phyloP scores from a whole-genome alignment of 2,888 invertebrate genomes.

The Tryphoninae sp. region DNA sequence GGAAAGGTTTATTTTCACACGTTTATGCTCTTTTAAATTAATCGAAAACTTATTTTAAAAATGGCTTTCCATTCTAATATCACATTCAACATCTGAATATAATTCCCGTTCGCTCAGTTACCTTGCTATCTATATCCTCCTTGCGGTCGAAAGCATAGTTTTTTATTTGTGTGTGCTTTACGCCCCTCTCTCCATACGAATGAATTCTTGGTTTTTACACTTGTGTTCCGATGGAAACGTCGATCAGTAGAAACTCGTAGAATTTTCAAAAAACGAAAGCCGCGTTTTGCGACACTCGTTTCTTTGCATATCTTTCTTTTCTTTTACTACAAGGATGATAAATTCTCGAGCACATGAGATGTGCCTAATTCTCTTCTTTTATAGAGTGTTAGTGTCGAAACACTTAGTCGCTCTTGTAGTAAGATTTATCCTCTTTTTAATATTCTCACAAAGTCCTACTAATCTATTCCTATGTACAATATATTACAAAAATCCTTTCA shows the following conservation, averaged over 20 bases:
- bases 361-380: slow-evolving; percentile 9
- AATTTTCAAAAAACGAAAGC: slow-evolving; percentile 43
- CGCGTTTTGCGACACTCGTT: slow-evolving; percentile 11
- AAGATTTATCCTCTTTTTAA: slow-evolving; percentile 46
- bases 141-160: slow-evolving; percentile 39
- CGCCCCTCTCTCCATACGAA: slow-evolving; percentile 32
- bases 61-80: slow-evolving; percentile 58
- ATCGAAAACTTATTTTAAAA: slow-evolving; percentile 19
- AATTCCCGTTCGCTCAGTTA: slow-evolving; percentile 39
- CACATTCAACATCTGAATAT: slow-evolving; percentile 62
- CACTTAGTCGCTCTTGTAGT: slow-evolving; percentile 25
- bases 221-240: slow-evolving; percentile 51
- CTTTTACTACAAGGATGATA: slow-evolving; percentile 41
- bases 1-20: slow-evolving; percentile 46
- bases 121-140: slow-evolving; percentile 23
- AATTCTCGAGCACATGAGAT: slow-evolving; percentile 34
- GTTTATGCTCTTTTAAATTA: slow-evolving; percentile 29
- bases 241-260: slow-evolving; percentile 59
- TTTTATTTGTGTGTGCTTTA: slow-evolving; percentile 11
- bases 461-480: slow-evolving; percentile 79
- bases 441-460: slow-evolving; percentile 65
- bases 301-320: slow-evolving; percentile 5
- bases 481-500: slow-evolving; percentile 78
- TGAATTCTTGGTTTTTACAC: slow-evolving; percentile 37
- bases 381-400: slow-evolving; percentile 6